Evolutionary conservation across 2,888 invertebrate species (phyloP), one percentile per base, ranked within the genome.

Genomic region (Perizoma flavofasciatum): DNA sequence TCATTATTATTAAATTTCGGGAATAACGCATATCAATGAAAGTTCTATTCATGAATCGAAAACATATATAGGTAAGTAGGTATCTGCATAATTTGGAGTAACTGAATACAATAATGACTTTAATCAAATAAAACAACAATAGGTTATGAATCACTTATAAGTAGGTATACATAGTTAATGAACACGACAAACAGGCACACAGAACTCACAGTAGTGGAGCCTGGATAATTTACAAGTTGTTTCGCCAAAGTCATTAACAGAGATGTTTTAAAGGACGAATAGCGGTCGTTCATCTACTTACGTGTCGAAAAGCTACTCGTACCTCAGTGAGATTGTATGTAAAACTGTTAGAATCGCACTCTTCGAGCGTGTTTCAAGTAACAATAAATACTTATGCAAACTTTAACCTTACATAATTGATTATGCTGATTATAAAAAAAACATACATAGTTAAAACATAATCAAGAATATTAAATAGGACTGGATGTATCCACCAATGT

Each of bases 221-320:
- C 68, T 66, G 66, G 53, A 35, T 61, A 66, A 70, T 69, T 66
- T 57, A 70, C 70, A 67, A 69, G 71, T 69, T 65, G 66, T 67
- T 66, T 65, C 61, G 45, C 63, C 63, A 69, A 22, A 22, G 46
- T 40, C 45, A 51, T 55, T 47, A 59, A 11, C 55, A 49, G 53
- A 46, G 49, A 33, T 7, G 34, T 71, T 55, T 46, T 66, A 74
- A 70, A 77, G 79, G 79, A 65, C 77, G 52, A 66, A 69, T 72
- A 79, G 78, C 75, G 79, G 78, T 76, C 78, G 67, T 55, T 63
- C 49, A 11, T 54, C 1, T 37, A 37, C 4, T 3, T 59, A 49
- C 62, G 67, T 63, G 67, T 66, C 39, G 43, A 49, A 61, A 41
- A 41, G 45, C 22, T 37, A 51, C n/a, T n/a, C n/a, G n/a, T n/a